Percentiles rank a stretch among this genome's conserved stretches.
Conservation (phyloP, 2,113 vertebrate species). For the Tyrannus savana region DNA sequence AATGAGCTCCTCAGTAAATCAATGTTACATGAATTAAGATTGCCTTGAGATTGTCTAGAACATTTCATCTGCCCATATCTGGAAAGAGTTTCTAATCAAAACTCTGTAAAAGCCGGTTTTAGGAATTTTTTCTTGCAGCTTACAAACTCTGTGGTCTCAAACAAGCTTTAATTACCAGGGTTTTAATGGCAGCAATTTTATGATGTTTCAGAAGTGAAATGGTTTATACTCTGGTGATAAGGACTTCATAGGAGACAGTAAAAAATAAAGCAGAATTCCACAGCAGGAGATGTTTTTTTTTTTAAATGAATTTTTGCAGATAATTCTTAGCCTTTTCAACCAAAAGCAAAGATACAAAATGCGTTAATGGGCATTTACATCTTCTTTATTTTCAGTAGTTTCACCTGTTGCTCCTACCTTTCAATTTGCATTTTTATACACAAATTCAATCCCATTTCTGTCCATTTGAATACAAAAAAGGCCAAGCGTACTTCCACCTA, state of each 20-base stretch:
- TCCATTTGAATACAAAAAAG: neutral
- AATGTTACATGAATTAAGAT: constrained; percentile 46
- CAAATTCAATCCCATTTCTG: neutral
- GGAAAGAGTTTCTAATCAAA: constrained; percentile 39
- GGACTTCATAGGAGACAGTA: neutral
- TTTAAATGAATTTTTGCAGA: neutral
- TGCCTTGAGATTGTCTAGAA: constrained; percentile 46
- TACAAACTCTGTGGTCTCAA: constrained; percentile 15
- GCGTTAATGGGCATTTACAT: neutral
- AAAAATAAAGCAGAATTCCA: constrained; percentile 16
- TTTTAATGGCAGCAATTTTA: constrained; percentile 23
- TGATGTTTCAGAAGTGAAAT: constrained; percentile 10
- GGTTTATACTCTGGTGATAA: constrained; percentile 26
- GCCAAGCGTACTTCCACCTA: neutral
- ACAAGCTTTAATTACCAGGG: neutral
- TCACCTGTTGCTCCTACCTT: neutral
- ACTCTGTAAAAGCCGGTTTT: neutral
- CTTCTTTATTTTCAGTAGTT: neutral
- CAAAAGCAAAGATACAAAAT: neutral
- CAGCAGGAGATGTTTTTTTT: neutral
- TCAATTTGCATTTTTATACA: neutral
- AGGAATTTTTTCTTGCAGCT: constrained; percentile 12
- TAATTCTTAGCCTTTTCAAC: neutral
- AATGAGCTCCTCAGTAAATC: constrained; percentile 37
- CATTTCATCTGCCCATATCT: constrained; percentile 40